Evolutionary conservation across 37 sponge, comb jelly and placozoan species (phyloP).

Genomic region (Agelas oroides): DNA sequence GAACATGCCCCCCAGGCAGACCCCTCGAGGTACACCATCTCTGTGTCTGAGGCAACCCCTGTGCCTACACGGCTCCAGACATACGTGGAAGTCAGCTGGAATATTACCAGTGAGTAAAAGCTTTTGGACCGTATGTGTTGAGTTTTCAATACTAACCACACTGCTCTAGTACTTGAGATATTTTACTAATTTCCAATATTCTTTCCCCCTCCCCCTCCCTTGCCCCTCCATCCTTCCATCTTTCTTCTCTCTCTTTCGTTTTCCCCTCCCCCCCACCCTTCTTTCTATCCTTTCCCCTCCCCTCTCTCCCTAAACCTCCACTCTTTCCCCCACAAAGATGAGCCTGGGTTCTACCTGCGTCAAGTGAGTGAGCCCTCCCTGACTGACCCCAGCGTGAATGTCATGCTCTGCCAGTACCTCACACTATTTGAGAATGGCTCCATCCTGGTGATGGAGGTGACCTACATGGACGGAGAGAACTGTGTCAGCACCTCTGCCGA

Average conservation of each 20-base stretch:
- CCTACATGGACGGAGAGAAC: slow-evolving; percentile 65
- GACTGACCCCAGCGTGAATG: neutral
- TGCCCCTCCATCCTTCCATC: too few relatives aligned
- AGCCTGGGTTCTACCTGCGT: slow-evolving; percentile 68
- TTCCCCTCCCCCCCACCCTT: too few relatives aligned
- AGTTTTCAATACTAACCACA: too few relatives aligned
- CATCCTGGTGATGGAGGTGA: slow-evolving; percentile 25
- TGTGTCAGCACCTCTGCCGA: slow-evolving; percentile 50
- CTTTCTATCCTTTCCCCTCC: too few relatives aligned
- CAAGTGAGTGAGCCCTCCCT: slow-evolving; percentile 51
- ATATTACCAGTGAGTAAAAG: slow-evolving; percentile 8
- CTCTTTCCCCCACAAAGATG: too few relatives aligned
- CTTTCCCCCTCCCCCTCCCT: too few relatives aligned
- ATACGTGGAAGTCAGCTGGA: slow-evolving; percentile 42
- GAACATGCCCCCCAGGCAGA: slow-evolving; percentile 72
- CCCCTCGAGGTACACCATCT: slow-evolving; percentile 48
- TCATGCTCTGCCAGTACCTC: slow-evolving; percentile 54
- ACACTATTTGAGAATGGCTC: slow-evolving; percentile 5
- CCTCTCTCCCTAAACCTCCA: too few relatives aligned
- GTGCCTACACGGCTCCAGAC: slow-evolving; percentile 6
- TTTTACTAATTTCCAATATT: too few relatives aligned
- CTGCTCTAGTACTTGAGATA: too few relatives aligned
- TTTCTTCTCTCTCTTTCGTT: too few relatives aligned
- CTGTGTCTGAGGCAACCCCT: slow-evolving; percentile 42
- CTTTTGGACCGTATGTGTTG: too few relatives aligned